phyloP scores from a whole-genome alignment of 2,888 invertebrate genomes.

The Oscheius sp. region DNA sequence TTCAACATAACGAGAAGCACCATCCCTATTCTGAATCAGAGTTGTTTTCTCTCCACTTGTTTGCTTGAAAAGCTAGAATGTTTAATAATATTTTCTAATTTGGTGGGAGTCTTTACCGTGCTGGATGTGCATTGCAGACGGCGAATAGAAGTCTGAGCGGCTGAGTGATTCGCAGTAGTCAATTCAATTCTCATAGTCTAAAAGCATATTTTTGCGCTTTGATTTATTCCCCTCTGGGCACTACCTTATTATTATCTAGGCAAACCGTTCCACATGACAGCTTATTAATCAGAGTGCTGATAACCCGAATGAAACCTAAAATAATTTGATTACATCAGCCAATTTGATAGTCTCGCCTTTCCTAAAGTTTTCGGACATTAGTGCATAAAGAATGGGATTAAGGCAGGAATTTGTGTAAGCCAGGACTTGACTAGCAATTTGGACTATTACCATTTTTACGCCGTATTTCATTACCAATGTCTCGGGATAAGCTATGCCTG shows the following conservation, averaged over 20 bases:
- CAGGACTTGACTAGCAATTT: constrained; percentile 67
- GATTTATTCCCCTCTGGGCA: not conserved
- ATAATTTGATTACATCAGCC: constrained; percentile 1
- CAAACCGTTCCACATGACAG: constrained; percentile 42
- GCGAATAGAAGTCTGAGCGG: constrained; percentile 1
- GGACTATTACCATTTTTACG: constrained; percentile 62
- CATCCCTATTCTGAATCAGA: constrained; percentile 4
- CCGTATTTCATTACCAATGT: constrained; percentile 63
- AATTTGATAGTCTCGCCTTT: constrained; percentile 75
- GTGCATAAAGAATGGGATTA: constrained; percentile 92
- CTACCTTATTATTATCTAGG: constrained; percentile 36
- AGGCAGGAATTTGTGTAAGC: constrained; percentile 94
- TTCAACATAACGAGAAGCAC: constrained; percentile 6
- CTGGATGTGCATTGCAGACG: constrained; percentile 14
- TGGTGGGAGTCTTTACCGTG: constrained; percentile 2
- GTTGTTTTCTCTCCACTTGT: not conserved
- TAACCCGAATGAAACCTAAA: constrained; percentile 48
- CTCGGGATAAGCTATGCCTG: constrained; percentile 65
- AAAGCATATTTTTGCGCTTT: not conserved
- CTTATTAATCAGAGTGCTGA: constrained; percentile 37
- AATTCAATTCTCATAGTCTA: constrained; percentile 32
- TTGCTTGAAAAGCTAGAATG: not conserved
- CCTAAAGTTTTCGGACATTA: constrained; percentile 91
- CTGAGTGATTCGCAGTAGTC: constrained; percentile 24
- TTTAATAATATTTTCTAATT: not conserved